Evolutionary conservation across 2,113 vertebrate species (phyloP), one percentile per base, ranked within the genome.

Genomic region (Xenus cinereus): DNA sequence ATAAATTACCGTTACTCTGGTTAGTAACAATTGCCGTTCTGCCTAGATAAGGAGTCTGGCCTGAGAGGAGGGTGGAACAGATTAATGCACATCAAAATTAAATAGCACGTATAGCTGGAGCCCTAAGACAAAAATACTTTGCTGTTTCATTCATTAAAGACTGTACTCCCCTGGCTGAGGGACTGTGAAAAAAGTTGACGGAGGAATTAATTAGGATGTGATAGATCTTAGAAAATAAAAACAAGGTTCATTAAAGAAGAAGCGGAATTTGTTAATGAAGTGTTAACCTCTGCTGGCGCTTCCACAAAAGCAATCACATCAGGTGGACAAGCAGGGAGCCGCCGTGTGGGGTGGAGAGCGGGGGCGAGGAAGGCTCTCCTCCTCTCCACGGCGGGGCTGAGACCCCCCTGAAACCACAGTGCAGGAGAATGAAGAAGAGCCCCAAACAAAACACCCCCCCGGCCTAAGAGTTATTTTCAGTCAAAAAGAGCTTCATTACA

Each of bases 201-300:
- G 43, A 78, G 46, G 27, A 95, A 77, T 93, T 94, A 77, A 93
- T 87, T 94, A 90, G 84, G 21, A 88, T 88, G 57, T 13, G 39
- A 88, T 72, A 90, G 18, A 68, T 64, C 62, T 95, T 68, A 60
- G n/a, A 64, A 83, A 90, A 53, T 12, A 17, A 37, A 11, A 60
- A 66, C 56, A 48, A n/a, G n/a, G 37, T 56, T 67, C 43, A 43
- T 63, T 84, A 81, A 89, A 84, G 84, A 84, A 28, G 30, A 62
- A 50, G 19, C 76, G n/a, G 39, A 72, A 76, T 92, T 75, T 54
- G 51, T 59, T 93, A 96, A 88, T 88, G 86, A 85, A 83, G 57
- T 60, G 83, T 60, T 88, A 90, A 83, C 16, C 35, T 71, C 85
- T 82, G 27, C 46, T 85, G 21, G 30, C 15, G 51, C 14, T 92